Conservation (phyloP, 2,888 invertebrate genomes). For the Drosophila trichaetosa region DNA sequence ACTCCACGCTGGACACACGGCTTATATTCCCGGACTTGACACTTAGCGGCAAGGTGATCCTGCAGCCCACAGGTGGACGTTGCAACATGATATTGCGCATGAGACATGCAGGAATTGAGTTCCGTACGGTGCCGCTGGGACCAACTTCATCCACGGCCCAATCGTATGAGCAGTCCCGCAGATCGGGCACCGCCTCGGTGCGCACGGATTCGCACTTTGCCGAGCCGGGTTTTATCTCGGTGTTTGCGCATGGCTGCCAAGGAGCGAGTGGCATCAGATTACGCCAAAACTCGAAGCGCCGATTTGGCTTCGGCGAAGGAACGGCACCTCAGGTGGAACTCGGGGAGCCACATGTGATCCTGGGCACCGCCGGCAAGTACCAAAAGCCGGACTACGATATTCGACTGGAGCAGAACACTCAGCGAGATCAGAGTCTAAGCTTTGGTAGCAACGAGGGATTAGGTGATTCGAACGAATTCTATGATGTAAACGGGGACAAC, state of each 20-base stretch:
- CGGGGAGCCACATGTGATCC: conserved; percentile 71
- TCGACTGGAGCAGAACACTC: conserved; percentile 60
- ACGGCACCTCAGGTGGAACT: conserved; percentile 57
- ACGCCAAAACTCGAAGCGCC: conserved; percentile 83
- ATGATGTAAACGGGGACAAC: conserved; percentile 65
- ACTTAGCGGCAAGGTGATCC: conserved; percentile 91
- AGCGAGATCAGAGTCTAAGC: conserved; percentile 58
- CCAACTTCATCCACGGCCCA: conserved; percentile 46
- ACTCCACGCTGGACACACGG: conserved; percentile 90
- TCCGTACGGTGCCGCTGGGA: conserved; percentile 88
- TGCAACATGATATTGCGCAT: conserved; percentile 92
- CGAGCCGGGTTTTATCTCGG: conserved; percentile 93
- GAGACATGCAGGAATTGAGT: conserved; percentile 92
- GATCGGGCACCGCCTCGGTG: conserved; percentile 81
- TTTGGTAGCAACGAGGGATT: conserved; percentile 56
- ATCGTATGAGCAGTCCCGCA: conserved; percentile 76
- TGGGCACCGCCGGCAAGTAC: conserved; percentile 66
- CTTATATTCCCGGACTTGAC: conserved; percentile 92
- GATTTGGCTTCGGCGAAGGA: conserved; percentile 72
- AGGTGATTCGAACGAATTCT: conserved; percentile 54
- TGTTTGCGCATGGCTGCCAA: conserved; percentile 93
- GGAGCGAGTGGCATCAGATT: conserved; percentile 83
- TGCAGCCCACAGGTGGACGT: conserved; percentile 86
- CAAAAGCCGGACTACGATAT: conserved; percentile 76
- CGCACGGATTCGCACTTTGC: conserved; percentile 93